These are phyloP conservation scores for Gryon sp. DNA, from an alignment of 1,140 invertebrate species.

Conservation along the genomic window DNA sequence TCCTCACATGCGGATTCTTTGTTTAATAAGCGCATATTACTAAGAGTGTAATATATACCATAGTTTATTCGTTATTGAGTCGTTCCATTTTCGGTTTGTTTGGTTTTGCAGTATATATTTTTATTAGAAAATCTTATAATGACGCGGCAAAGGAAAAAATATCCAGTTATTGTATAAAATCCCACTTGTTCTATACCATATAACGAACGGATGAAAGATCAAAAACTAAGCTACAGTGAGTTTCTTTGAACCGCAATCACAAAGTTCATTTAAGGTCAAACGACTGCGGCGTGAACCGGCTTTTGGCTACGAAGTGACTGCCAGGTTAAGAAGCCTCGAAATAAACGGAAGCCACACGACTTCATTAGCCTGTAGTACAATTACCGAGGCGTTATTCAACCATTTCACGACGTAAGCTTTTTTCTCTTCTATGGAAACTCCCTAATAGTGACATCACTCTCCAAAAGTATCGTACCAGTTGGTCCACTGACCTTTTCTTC, in stretches of 20 bases:
- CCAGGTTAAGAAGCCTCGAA: constrained; percentile 41
- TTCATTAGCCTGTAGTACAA: constrained; percentile 37
- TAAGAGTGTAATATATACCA: no score
- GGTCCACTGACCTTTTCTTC: no score
- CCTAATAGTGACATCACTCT: no score
- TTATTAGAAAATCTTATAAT: no score
- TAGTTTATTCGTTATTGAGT: no score
- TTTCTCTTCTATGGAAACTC: constrained; percentile 17
- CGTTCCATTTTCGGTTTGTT: no score
- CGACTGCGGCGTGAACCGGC: constrained; percentile 25
- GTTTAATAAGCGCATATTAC: no score
- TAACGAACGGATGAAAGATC: constrained; percentile 5
- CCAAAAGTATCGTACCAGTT: no score
- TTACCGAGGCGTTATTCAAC: constrained; percentile 34
- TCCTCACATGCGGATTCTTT: no score
- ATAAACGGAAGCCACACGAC: constrained; percentile 42
- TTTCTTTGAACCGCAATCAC: constrained; percentile 24
- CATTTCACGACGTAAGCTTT: constrained; percentile 1
- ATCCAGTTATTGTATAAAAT: no score
- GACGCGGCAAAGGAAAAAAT: background rate
- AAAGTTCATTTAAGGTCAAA: constrained; percentile 48
- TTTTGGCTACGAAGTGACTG: constrained; percentile 22
- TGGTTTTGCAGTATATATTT: no score
- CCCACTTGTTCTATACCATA: no score
- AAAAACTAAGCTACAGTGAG: constrained; percentile 1